These are phyloP conservation scores for Thalassoma bifasciatum DNA, from an alignment of 2,113 vertebrate species.

Conservation along the genomic window DNA sequence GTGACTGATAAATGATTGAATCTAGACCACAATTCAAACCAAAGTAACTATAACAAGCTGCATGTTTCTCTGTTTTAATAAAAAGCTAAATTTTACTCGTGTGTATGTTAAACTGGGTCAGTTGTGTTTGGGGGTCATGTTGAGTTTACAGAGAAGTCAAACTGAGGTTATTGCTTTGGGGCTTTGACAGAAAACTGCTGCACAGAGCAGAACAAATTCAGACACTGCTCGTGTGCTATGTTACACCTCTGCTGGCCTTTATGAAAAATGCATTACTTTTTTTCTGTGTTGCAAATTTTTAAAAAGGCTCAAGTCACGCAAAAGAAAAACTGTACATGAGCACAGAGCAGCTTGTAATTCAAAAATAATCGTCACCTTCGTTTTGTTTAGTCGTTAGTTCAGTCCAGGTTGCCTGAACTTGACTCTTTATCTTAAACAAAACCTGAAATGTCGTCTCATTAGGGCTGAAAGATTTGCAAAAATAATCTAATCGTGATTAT, in stretches of 20 bases:
- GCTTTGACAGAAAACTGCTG: not conserved
- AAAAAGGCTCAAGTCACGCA: not conserved
- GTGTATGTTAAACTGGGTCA: not conserved
- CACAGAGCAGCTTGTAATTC: not conserved
- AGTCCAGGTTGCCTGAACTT: too few species aligned
- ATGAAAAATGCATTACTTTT: constrained; percentile 20
- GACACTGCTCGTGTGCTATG: not conserved
- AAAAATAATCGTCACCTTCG: too few species aligned
- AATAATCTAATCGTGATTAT: too few species aligned
- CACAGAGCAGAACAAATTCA: not conserved
- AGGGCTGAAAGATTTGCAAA: too few species aligned
- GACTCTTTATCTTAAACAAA: too few species aligned
- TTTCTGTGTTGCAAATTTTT: constrained; percentile 14
- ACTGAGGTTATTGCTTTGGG: not conserved
- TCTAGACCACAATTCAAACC: not conserved
- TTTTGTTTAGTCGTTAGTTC: too few species aligned
- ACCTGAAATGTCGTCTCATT: too few species aligned
- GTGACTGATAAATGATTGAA: not conserved
- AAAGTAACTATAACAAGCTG: not conserved
- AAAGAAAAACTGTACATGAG: not conserved
- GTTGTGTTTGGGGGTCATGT: not conserved
- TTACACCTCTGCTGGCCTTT: constrained; percentile 22
- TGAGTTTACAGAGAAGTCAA: not conserved
- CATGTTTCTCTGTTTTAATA: not conserved
- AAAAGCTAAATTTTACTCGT: not conserved